phyloP scores from a whole-genome alignment of 64 coral and sea anemone genomes.

The Acropora tenuis region DNA sequence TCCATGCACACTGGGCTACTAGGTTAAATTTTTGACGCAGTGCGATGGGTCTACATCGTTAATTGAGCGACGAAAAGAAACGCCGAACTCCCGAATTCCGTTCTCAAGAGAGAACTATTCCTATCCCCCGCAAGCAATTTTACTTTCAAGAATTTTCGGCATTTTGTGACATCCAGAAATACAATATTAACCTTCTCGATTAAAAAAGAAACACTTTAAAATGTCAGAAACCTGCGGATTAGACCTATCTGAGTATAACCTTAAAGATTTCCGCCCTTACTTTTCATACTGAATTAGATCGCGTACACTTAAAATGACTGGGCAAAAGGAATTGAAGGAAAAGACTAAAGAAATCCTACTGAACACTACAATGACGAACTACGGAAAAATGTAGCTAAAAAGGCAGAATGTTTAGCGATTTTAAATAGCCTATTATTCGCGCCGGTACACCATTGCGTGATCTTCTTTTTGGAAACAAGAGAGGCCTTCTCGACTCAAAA shows the following conservation, averaged over 20 bases:
- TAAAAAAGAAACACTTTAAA: not conserved
- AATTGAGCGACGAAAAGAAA: too few species aligned
- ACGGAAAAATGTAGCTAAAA: not conserved
- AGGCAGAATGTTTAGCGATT: not conserved
- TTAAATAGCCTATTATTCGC: not conserved
- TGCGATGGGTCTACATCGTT: too few species aligned
- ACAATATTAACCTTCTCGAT: conserved; percentile 39
- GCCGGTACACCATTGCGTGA: not conserved
- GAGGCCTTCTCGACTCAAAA: conserved; percentile 12
- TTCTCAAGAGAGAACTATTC: not conserved
- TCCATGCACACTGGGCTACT: too few species aligned
- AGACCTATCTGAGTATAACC: not conserved
- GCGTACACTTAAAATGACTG: not conserved
- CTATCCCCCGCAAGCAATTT: not conserved
- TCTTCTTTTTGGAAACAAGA: conserved; percentile 20
- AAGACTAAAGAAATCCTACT: not conserved
- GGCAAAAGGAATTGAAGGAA: not conserved
- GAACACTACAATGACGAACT: not conserved
- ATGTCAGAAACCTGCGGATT: conserved; percentile 18
- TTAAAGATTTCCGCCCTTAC: conserved; percentile 5
- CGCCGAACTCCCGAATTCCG: not conserved
- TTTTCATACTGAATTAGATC: not conserved
- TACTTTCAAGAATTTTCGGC: not conserved
- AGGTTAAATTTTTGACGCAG: too few species aligned
- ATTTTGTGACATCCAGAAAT: not conserved